Base-by-base conservation (phyloP, 2,797 vertebrate species). In the Chromis chromis region DNA sequence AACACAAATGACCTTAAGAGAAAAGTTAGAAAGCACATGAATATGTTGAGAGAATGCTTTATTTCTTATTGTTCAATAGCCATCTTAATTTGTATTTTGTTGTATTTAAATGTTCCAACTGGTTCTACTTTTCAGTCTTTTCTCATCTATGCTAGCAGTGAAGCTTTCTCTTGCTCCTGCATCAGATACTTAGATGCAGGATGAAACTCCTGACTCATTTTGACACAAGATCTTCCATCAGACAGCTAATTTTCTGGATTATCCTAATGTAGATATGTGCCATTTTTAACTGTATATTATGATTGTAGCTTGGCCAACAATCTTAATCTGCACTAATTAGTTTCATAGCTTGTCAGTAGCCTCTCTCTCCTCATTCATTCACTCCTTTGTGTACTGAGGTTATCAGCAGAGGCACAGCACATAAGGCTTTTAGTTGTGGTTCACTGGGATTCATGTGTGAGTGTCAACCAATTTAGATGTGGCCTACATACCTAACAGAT, bases 241-340 rank as follows among this genome's bases (percentile, higher is more conserved):
- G 25, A 25, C 25, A 25, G 25, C 25, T 25, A 25, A 70, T 52
- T 58, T 59, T 77, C 57, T 70, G 54, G 65, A 75, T 78, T 62
- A 74, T 53, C 33, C 52, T 54, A 28, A 79, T 42, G 25, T 60
- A 58, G 46, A 70, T 58, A 39, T 69, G 56, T 22, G 60, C 44
- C 52, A 59, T 77, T 78, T 57, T 77, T 27, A 21, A 74, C 60
- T 70, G 27, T 65, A 81, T 72, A 62, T 22, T 46, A 78, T 75
- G 87, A 82, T 82, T 86, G 82, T 81, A 74, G 70, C 61, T 65
- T 25, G 65, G 74, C 76, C 83, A 88, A 87, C 88, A 85, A 88
- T 84, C 82, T 88, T 93, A 92, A 94, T 93, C 88, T 86, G 72
- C 52, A 70, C 83, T 86, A 88, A 91, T 57, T 89, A 84, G 82